Conservation (phyloP, 1,140 invertebrate species). For the Coelopa frigida region DNA sequence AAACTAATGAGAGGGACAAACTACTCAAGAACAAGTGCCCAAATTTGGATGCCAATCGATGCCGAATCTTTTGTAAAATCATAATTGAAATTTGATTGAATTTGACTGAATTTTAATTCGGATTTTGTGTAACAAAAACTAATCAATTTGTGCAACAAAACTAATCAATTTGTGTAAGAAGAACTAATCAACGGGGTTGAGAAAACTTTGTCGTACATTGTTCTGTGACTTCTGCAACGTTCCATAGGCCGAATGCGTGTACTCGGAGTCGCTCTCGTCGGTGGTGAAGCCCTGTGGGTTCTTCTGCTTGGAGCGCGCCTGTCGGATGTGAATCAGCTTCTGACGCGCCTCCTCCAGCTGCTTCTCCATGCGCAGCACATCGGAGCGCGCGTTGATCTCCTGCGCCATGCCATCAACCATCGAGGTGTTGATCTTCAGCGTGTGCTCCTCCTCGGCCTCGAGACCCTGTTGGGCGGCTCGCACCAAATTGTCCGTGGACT, state of each 20-base stretch:
- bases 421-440: constrained; percentile 77
- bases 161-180: too few species aligned
- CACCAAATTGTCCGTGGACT: constrained; percentile 95
- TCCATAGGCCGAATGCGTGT: constrained; percentile 23
- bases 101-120: too few species aligned
- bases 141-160: too few species aligned
- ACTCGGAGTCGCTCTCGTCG: constrained; percentile 52
- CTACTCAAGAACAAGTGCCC: too few species aligned
- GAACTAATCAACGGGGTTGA: too few species aligned
- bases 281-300: constrained; percentile 50
- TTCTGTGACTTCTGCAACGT: constrained; percentile 37
- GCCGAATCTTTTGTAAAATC: too few species aligned
- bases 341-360: constrained; percentile 88
- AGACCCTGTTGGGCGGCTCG: constrained; percentile 89
- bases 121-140: too few species aligned
- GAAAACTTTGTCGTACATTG: constrained; percentile 45
- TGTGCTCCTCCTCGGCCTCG: constrained; percentile 83
- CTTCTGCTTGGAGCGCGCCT: constrained; percentile 73
- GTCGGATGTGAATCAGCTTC: constrained; percentile 75
- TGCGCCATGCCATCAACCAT: constrained; percentile 93
- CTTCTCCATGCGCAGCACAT: constrained; percentile 86
- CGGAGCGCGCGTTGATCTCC: constrained; percentile 80
- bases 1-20: too few species aligned
- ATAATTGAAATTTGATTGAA: too few species aligned
- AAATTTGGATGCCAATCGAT: too few species aligned